Evolutionary conservation across 2,113 vertebrate species (phyloP).

Genomic region (Callithrix jacchus): DNA sequence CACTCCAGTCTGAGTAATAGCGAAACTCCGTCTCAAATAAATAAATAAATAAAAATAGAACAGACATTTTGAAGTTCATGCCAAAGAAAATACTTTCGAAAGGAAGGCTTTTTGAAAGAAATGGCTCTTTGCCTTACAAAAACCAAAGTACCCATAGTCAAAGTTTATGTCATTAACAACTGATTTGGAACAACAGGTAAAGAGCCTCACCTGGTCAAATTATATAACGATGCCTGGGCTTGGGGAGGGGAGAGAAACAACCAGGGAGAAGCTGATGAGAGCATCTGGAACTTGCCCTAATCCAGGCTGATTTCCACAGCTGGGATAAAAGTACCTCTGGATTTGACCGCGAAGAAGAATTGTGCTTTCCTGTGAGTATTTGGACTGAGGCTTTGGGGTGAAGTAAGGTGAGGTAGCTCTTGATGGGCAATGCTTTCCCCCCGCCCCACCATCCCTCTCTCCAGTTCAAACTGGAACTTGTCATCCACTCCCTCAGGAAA

Average conservation of each 20-base stretch:
- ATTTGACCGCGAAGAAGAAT: not conserved
- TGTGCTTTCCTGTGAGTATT: not conserved
- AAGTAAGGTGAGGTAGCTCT: not conserved
- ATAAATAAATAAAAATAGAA: not conserved
- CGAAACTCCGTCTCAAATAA: too few species aligned
- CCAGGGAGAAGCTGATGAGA: not conserved
- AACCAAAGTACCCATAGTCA: not conserved
- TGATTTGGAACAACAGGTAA: constrained; percentile 1
- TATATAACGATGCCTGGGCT: not conserved
- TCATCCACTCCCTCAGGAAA: not conserved
- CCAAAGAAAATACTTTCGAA: not conserved
- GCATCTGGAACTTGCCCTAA: not conserved
- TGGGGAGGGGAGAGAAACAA: not conserved
- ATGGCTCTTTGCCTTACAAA: not conserved
- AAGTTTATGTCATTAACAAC: not conserved
- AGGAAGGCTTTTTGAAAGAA: not conserved
- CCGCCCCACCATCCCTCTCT: not conserved
- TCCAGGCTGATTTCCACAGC: not conserved
- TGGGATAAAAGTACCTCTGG: not conserved
- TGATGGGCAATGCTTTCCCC: not conserved
- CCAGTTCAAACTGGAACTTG: not conserved
- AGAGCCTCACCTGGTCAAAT: not conserved
- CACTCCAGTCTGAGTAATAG: too few species aligned
- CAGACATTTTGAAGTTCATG: not conserved
- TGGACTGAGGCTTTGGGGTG: not conserved